Evolutionary conservation across 2,113 vertebrate genomes (phyloP).

Genomic region (Chionomys nivalis): DNA sequence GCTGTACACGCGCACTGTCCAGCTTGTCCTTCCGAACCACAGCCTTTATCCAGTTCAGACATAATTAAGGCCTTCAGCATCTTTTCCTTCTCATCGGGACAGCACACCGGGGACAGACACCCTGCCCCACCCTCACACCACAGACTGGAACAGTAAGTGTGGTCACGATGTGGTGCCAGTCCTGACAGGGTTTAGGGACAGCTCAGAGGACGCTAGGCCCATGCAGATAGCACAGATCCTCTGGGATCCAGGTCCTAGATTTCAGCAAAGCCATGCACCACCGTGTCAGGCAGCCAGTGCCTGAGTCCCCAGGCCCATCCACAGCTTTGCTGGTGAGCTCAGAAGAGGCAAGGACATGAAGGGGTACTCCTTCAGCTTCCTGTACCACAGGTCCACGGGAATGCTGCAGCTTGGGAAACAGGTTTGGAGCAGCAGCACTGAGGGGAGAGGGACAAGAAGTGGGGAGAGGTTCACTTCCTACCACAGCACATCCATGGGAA

Average conservation of each 20-base stretch:
- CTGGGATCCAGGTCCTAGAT: conserved; percentile 18
- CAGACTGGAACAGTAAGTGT: conserved; percentile 28
- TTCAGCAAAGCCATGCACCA: conserved; percentile 78
- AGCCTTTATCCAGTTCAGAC: not conserved
- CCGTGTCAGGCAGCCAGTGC: conserved; percentile 47
- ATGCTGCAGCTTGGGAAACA: not conserved
- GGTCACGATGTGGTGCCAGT: conserved; percentile 57
- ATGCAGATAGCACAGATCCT: conserved; percentile 47
- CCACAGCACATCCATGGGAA: conserved; percentile 70
- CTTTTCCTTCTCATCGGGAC: not conserved
- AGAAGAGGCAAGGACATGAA: not conserved
- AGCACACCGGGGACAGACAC: rapidly evolving
- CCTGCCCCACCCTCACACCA: conserved; percentile 32
- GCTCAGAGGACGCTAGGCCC: conserved; percentile 65
- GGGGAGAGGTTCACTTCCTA: conserved; percentile 69
- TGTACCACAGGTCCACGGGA: not conserved
- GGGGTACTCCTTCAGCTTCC: not conserved
- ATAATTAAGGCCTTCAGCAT: conserved; percentile 55
- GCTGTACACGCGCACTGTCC: not conserved
- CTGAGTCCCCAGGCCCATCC: conserved; percentile 69
- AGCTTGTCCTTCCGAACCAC: conserved; percentile 41
- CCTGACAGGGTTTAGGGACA: conserved; percentile 26
- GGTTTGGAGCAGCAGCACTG: conserved; percentile 33
- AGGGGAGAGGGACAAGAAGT: conserved; percentile 45
- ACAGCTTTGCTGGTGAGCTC: conserved; percentile 57